Evolutionary conservation across 2,113 vertebrate genomes (phyloP).

Genomic region (Pionites leucogaster): DNA sequence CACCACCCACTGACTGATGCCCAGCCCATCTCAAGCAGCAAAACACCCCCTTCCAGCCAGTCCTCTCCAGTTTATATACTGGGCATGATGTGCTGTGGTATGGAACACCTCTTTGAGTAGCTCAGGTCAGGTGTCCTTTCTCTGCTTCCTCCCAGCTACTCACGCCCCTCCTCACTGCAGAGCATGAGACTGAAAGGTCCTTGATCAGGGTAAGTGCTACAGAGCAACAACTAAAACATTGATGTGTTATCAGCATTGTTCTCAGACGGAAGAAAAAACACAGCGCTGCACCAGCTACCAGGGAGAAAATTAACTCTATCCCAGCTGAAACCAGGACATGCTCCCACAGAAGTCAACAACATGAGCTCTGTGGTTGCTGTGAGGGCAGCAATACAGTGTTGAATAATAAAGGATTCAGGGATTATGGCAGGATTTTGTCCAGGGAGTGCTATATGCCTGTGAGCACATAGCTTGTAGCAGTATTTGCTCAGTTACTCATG

Average conservation of each 20-base stretch:
- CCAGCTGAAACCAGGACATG: background rate
- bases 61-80: background rate
- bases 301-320: background rate
- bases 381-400: background rate
- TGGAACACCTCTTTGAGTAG: background rate
- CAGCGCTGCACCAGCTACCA: background rate
- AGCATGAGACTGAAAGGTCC: background rate
- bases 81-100: background rate
- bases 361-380: background rate
- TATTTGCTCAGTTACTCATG: accelerated
- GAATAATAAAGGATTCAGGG: background rate
- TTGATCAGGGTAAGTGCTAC: background rate
- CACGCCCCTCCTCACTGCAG: background rate
- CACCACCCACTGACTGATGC: background rate
- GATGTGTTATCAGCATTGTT: background rate
- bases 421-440: background rate
- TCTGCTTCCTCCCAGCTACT: background rate
- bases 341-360: background rate
- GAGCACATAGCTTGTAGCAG: background rate
- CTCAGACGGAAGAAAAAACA: background rate
- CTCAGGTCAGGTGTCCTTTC: background rate
- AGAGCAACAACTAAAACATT: background rate
- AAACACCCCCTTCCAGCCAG: background rate
- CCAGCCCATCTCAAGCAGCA: background rate
- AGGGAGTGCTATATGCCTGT: background rate